Conservation (phyloP, 2,888 invertebrate species). For the Habrosyne pyritoides region DNA sequence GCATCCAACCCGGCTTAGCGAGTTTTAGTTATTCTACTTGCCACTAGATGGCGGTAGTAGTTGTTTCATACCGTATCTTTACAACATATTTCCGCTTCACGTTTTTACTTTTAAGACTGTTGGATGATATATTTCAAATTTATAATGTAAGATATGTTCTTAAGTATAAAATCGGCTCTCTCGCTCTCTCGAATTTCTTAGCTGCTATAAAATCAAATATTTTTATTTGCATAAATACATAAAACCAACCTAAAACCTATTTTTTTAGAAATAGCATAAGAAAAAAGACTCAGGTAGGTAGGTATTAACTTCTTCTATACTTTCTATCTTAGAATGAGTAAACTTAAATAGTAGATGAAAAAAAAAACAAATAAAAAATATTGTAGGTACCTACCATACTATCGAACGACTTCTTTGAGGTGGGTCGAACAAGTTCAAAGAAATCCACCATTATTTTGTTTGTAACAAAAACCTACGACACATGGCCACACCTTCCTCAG, state of each 20-base stretch:
- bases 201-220: no score
- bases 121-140: no score
- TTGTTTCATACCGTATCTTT: constrained; percentile 14
- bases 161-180: no score
- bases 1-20: neutral
- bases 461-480: constrained; percentile 40
- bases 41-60: constrained; percentile 69
- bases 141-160: no score
- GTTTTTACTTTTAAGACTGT: neutral
- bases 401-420: neutral
- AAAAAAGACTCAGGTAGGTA: no score
- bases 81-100: neutral
- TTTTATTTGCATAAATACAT: no score
- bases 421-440: constrained; percentile 20
- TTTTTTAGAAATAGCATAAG: no score
- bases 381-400: neutral
- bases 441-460: constrained; percentile 45
- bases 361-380: no score
- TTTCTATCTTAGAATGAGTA: no score
- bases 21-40: constrained; percentile 61
- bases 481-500: constrained; percentile 56
- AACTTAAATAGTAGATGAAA: neutral
- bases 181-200: no score
- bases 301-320: no score
- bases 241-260: no score